Conservation (phyloP, 2,797 vertebrate genomes). For the Pseudotriccus pelzelni region DNA sequence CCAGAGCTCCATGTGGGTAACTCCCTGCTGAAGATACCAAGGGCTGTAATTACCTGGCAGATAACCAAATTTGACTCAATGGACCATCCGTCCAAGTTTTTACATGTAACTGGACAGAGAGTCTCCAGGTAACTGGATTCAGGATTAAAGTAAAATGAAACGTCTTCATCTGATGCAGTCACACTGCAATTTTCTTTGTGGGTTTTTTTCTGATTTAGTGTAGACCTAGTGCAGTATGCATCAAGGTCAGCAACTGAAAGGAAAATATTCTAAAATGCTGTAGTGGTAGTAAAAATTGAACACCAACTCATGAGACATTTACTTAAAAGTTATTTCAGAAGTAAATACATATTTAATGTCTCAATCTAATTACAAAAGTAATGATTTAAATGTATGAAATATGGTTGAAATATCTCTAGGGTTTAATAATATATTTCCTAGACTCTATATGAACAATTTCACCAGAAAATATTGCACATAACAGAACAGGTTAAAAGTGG, state of each 20-base stretch:
- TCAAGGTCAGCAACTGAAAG: not conserved
- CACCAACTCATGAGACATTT: not conserved
- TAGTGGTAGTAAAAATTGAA: not conserved
- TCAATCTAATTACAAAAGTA: not conserved
- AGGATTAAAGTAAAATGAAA: not conserved
- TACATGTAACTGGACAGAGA: not conserved
- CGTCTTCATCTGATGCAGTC: not conserved
- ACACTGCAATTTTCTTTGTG: not conserved
- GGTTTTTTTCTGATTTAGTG: not conserved
- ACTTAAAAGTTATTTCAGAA: not conserved
- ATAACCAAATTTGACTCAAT: not conserved
- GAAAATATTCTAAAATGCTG: not conserved
- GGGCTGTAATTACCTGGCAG: not conserved
- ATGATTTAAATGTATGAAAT: not conserved
- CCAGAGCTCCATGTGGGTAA: not conserved
- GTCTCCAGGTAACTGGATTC: not conserved
- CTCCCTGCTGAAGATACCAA: not conserved
- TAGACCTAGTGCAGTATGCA: fast-evolving
- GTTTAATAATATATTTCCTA: not conserved
- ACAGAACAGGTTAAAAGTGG: not conserved
- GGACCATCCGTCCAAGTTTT: not conserved
- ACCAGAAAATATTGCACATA: not conserved
- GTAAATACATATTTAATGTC: not conserved
- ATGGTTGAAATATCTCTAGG: not conserved
- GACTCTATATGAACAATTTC: not conserved